Percentiles rank a stretch among this genome's conserved stretches.
Evolutionary conservation across 1,140 invertebrate genomes (phyloP).

Genomic region (Pseudomyrmex pallidus): DNA sequence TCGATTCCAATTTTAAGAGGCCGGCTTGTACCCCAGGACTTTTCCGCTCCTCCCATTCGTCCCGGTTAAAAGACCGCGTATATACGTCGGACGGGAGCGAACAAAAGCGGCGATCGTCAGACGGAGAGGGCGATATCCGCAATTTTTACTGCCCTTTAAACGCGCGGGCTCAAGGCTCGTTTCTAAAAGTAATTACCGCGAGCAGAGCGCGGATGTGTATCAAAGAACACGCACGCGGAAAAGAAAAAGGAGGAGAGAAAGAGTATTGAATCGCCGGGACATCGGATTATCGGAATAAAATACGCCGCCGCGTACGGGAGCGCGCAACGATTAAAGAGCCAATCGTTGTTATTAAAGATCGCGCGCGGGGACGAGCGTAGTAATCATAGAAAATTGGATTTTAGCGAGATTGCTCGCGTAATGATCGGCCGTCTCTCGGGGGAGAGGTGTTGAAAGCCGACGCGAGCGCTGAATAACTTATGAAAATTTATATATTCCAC

Average conservation of each 20-base stretch:
- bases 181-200: conserved; percentile 69
- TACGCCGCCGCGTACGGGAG: conserved; percentile 48
- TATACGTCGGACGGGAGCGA: neutral
- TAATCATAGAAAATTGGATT: conserved; percentile 62
- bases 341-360: conserved; percentile 39
- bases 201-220: neutral
- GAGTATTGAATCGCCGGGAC: conserved; percentile 51
- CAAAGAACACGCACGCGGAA: neutral
- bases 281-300: neutral
- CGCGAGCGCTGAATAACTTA: conserved; percentile 42
- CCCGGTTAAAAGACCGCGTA: neutral
- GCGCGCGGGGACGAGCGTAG: no score
- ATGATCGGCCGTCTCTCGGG: neutral
- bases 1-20: conserved; percentile 67
- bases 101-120: conserved; percentile 19
- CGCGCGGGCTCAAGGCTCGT: conserved; percentile 62
- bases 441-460: conserved; percentile 19
- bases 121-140: conserved; percentile 12
- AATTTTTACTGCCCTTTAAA: conserved; percentile 61
- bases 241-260: neutral
- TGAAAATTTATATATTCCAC: conserved; percentile 51
- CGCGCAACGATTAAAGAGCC: conserved; percentile 51
- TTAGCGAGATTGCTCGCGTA: conserved; percentile 4
- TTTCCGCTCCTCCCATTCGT: conserved; percentile 29
- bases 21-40: neutral